These are phyloP conservation scores for Agrotis clavis DNA, from an alignment of 2,888 invertebrate genomes.

Conservation along the genomic window DNA sequence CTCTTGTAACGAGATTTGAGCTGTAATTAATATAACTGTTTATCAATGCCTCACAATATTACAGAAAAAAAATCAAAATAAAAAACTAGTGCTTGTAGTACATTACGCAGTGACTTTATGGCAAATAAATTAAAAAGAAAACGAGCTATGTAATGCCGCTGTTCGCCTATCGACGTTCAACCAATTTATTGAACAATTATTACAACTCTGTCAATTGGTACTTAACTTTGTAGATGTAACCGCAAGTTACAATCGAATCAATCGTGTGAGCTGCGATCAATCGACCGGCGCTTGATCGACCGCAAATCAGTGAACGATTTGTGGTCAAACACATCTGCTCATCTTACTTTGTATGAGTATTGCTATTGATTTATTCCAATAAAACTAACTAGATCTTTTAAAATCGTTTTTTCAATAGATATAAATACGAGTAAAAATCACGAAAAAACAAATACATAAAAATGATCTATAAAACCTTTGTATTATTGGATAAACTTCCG, in stretches of 20 bases:
- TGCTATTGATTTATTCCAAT: neutral
- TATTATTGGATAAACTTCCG: constrained; percentile 45
- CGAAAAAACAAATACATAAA: neutral
- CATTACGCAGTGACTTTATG: too few relatives aligned
- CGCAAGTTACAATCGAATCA: constrained; percentile 26
- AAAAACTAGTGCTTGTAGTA: too few relatives aligned
- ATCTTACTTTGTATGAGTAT: constrained; percentile 11
- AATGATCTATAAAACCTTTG: constrained; percentile 1
- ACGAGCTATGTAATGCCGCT: too few relatives aligned
- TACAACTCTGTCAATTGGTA: neutral
- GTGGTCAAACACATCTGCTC: constrained; percentile 15
- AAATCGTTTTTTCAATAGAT: neutral
- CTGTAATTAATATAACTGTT: too few relatives aligned
- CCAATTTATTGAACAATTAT: neutral
- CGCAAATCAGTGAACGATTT: constrained; percentile 22
- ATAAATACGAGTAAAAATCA: neutral
- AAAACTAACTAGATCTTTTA: neutral
- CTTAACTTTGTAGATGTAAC: constrained; percentile 9
- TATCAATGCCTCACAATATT: too few relatives aligned
- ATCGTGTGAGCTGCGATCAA: constrained; percentile 14
- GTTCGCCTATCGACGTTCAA: neutral
- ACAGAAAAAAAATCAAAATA: neutral
- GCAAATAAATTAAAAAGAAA: too few relatives aligned
- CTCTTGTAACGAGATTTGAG: neutral
- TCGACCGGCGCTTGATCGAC: constrained; percentile 16